Evolutionary conservation across 2,113 vertebrate species (phyloP).

Genomic region (Ivindomyrus marchei): DNA sequence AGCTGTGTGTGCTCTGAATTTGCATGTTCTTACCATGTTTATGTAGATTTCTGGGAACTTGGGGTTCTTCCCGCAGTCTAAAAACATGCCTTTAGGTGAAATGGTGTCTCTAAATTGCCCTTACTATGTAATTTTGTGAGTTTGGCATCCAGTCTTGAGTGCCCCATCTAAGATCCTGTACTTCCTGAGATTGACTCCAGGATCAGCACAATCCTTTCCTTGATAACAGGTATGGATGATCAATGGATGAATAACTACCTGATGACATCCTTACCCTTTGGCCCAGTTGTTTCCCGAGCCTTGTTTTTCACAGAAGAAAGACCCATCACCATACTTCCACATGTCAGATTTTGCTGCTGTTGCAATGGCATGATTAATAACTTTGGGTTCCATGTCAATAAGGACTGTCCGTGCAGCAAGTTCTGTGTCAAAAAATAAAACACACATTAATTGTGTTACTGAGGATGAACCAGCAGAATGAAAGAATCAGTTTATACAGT

Average conservation of each 20-base stretch:
- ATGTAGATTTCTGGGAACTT: not conserved
- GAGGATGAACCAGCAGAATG: not conserved
- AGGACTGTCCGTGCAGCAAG: slow-evolving; percentile 76
- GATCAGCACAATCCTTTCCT: not conserved
- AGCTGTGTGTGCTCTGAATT: not conserved
- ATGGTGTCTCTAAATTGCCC: not conserved
- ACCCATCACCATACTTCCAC: slow-evolving; percentile 72
- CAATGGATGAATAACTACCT: not conserved
- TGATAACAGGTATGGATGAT: not conserved
- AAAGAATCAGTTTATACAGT: not conserved
- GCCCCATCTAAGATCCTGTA: not conserved
- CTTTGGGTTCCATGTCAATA: slow-evolving; percentile 96
- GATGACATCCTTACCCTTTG: slow-evolving; percentile 69
- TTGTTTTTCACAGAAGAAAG: slow-evolving; percentile 84
- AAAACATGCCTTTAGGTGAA: not conserved
- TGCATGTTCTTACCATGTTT: not conserved
- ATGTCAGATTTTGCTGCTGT: slow-evolving; percentile 63
- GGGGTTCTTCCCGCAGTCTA: not conserved
- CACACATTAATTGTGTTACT: not conserved
- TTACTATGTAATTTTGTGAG: not conserved
- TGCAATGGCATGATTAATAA: slow-evolving; percentile 72
- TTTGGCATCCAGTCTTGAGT: not conserved
- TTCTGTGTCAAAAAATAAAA: slow-evolving; percentile 40
- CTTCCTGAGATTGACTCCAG: not conserved
- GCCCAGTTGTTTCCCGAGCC: slow-evolving; percentile 99